phyloP scores from a whole-genome alignment of 1,140 invertebrate genomes.

The Papilio aristodemus region DNA sequence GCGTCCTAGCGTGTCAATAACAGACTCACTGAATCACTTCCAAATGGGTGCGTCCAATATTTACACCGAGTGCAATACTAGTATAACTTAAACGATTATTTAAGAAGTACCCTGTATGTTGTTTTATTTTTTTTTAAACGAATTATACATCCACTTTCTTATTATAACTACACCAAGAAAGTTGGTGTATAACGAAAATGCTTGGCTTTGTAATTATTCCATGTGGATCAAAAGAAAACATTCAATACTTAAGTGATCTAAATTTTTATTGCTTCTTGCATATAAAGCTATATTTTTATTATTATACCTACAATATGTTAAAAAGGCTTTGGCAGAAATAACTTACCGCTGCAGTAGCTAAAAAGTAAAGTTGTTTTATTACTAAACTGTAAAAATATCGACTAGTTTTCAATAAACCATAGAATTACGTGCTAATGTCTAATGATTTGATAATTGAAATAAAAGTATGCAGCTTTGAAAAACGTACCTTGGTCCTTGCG shows the following conservation, averaged over 20 bases:
- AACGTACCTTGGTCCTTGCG: constrained; percentile 1
- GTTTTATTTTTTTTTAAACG: not conserved
- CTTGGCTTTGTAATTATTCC: not conserved
- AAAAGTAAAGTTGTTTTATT: constrained; percentile 6
- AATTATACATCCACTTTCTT: not conserved
- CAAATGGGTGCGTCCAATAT: constrained; percentile 33
- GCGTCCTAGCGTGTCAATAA: constrained; percentile 61
- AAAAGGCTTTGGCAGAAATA: constrained; percentile 3
- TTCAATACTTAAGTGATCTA: too few relatives aligned
- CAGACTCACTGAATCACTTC: constrained; percentile 27
- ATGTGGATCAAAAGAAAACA: not conserved
- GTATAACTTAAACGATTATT: constrained; percentile 6
- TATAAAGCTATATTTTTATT: not conserved
- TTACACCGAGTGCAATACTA: constrained; percentile 31
- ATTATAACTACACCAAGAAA: not conserved
- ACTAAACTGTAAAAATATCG: not conserved
- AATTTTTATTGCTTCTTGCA: too few relatives aligned
- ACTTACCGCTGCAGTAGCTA: constrained; percentile 19
- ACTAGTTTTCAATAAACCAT: not conserved
- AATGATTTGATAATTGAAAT: not conserved
- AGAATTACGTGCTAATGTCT: not conserved
- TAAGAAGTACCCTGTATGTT: not conserved
- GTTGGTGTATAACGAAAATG: not conserved
- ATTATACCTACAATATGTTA: not conserved
- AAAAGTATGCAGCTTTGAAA: not conserved